Conservation (phyloP, 2,113 vertebrate species). For the Chiloscyllium plagiosum region DNA sequence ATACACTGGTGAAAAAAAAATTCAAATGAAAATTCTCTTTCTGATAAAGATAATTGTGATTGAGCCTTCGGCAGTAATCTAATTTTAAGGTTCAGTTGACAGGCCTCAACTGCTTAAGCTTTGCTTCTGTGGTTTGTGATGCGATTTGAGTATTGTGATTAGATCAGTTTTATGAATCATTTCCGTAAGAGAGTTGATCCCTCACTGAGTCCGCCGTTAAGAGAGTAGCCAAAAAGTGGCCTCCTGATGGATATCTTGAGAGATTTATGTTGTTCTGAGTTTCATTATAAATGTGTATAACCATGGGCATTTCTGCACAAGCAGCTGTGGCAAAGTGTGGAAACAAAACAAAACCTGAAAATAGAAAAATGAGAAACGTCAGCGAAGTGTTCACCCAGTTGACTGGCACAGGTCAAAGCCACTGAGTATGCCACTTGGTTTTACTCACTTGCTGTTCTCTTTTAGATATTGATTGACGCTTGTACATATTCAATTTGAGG, state of each 20-base stretch:
- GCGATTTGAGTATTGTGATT: not conserved
- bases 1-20: not conserved
- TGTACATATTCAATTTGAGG: not conserved
- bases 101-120: not conserved
- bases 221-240: not conserved
- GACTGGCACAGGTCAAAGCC: not conserved
- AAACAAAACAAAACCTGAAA: not conserved
- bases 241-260: not conserved
- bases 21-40: not conserved
- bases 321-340: not conserved
- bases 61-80: not conserved
- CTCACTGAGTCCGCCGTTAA: not conserved
- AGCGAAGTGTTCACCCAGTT: too few species aligned
- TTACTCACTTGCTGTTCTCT: not conserved
- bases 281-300: not conserved
- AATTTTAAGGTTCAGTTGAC: not conserved
- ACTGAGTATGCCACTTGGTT: not conserved
- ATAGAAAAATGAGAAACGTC: not conserved
- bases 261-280: not conserved
- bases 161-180: slow-evolving; percentile 13
- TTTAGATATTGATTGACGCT: not conserved
- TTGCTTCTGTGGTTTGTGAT: not conserved
- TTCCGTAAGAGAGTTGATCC: not conserved
- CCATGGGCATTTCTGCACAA: not conserved
- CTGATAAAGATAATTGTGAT: not conserved